Conservation (phyloP, 1,140 invertebrate species). For the Halesus radiatus region DNA sequence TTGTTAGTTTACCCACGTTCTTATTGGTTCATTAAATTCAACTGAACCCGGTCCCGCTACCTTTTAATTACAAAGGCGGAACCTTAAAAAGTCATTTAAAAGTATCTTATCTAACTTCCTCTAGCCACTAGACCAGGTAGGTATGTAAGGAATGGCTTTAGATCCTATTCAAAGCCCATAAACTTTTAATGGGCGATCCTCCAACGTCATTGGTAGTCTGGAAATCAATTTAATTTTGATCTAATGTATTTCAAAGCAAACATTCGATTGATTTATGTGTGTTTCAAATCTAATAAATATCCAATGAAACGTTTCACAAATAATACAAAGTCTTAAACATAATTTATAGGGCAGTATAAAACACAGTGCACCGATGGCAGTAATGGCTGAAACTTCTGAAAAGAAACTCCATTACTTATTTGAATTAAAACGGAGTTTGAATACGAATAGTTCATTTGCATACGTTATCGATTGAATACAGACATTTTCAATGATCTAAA, state of each 20-base stretch:
- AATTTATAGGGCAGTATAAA: neutral
- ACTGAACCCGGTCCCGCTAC: neutral
- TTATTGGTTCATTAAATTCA: conserved; percentile 22
- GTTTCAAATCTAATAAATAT: conserved; percentile 5
- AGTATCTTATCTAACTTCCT: conserved; percentile 13
- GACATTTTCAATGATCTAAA: conserved; percentile 6
- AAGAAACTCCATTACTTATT: neutral
- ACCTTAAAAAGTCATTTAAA: conserved; percentile 26
- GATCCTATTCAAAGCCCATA: conserved; percentile 43
- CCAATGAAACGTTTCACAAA: neutral
- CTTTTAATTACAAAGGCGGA: conserved; percentile 43
- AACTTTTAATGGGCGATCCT: conserved; percentile 34
- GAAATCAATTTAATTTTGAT: conserved; percentile 43
- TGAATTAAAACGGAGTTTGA: conserved; percentile 6
- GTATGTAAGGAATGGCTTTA: conserved; percentile 11
- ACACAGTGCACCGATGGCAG: neutral
- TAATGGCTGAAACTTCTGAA: neutral
- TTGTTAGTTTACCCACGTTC: neutral
- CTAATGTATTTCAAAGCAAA: conserved; percentile 29
- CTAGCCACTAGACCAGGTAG: conserved; percentile 47
- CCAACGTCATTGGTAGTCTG: conserved; percentile 40
- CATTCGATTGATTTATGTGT: neutral
- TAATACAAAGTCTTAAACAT: neutral
- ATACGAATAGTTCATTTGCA: conserved; percentile 10
- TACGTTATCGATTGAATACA: neutral